Conservation (phyloP, 2,888 invertebrate genomes). For the Caenorhabditis japonica region DNA sequence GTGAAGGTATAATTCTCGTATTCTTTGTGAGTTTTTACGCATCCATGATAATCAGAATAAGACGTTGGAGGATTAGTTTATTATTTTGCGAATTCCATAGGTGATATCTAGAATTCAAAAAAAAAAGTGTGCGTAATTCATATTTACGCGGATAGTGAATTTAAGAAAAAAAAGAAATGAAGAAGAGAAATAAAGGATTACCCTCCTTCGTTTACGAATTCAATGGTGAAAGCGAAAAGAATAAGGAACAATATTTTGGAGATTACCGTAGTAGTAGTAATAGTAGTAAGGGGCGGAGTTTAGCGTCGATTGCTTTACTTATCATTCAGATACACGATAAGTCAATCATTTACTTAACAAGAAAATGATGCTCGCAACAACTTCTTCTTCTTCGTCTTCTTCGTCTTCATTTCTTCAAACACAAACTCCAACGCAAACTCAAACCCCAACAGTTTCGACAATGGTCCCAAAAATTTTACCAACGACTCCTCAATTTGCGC, state of each 20-base stretch:
- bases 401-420: too few relatives aligned
- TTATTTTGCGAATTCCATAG: conserved; percentile 38
- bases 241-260: conserved; percentile 45
- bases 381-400: too few relatives aligned
- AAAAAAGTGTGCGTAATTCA: conserved; percentile 29
- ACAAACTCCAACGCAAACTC: too few relatives aligned
- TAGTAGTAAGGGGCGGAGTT: conserved; percentile 29
- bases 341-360: too few relatives aligned
- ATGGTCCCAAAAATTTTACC: conserved; percentile 3
- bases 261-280: conserved; percentile 40
- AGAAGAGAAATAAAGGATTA: conserved; percentile 36
- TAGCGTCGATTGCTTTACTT: not conserved
- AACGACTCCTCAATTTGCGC: not conserved
- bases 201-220: conserved; percentile 1
- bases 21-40: not conserved
- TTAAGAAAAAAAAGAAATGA: conserved; percentile 27
- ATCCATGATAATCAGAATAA: not conserved
- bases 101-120: conserved; percentile 9
- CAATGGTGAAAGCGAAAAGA: conserved; percentile 10
- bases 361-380: too few relatives aligned
- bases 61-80: conserved; percentile 33
- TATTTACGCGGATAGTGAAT: conserved; percentile 37
- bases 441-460: too few relatives aligned
- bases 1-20: conserved; percentile 1
- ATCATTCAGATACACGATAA: too few relatives aligned